phyloP scores from a whole-genome alignment of 2,888 invertebrate genomes.

The Zonitis immaculata region DNA sequence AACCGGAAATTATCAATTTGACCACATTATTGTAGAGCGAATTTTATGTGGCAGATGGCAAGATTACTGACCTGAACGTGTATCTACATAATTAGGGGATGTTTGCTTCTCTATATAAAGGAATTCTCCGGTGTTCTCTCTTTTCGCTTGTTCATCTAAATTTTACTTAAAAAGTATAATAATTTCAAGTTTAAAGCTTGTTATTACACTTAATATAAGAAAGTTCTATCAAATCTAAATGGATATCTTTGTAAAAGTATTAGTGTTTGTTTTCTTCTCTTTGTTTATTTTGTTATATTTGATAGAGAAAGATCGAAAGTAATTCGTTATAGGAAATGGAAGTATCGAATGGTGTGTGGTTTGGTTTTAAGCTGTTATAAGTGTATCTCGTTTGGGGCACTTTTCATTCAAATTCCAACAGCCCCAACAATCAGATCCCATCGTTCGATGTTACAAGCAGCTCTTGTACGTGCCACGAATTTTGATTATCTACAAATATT shows the following conservation, averaged over 20 bases:
- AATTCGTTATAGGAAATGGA: slow-evolving; percentile 21
- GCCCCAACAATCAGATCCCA: slow-evolving; percentile 37
- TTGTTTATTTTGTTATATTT: too few species aligned
- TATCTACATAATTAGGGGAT: slow-evolving; percentile 2
- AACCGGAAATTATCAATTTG: not conserved
- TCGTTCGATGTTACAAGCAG: slow-evolving; percentile 44
- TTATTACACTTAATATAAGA: not conserved
- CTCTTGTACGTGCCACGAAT: slow-evolving; percentile 41
- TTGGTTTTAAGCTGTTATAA: slow-evolving; percentile 38
- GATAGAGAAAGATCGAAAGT: too few species aligned
- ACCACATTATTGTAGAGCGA: not conserved
- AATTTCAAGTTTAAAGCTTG: not conserved
- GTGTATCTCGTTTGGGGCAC: slow-evolving; percentile 42
- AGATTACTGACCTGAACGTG: slow-evolving; percentile 1
- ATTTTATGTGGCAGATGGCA: not conserved
- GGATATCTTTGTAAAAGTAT: too few species aligned
- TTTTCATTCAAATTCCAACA: slow-evolving; percentile 45
- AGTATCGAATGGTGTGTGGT: slow-evolving; percentile 35
- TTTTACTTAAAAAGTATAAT: not conserved
- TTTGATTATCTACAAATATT: slow-evolving; percentile 40
- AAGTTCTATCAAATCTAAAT: not conserved
- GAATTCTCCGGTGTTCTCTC: not conserved
- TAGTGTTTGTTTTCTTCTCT: too few species aligned
- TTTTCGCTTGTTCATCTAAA: not conserved
- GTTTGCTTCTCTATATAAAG: not conserved